phyloP scores from a whole-genome alignment of 2,797 vertebrate species.

The Smutsia temminckii region DNA sequence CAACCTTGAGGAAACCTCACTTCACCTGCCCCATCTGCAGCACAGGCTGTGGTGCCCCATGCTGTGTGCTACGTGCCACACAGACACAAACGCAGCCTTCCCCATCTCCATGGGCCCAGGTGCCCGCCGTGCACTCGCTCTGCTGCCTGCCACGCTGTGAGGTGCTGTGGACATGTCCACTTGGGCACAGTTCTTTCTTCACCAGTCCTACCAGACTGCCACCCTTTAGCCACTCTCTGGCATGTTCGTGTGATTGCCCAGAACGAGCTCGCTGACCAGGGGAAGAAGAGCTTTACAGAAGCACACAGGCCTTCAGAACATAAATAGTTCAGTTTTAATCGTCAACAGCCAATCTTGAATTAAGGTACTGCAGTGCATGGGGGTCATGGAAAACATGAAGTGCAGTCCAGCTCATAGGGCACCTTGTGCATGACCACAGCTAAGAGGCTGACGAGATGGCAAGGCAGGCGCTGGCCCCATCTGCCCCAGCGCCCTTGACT shows the following conservation, averaged over 20 bases:
- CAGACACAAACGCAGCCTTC: too few relatives aligned
- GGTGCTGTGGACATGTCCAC: accelerated
- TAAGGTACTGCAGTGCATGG: accelerated
- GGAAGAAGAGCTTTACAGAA: not conserved
- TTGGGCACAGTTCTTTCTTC: too few relatives aligned
- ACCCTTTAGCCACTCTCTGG: accelerated
- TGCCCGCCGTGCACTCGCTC: not conserved
- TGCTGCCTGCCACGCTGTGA: accelerated
- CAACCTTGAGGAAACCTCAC: not conserved
- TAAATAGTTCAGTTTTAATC: not conserved
- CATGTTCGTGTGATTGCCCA: accelerated
- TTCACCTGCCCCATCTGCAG: accelerated
- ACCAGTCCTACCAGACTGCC: too few relatives aligned
- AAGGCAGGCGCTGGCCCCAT: not conserved
- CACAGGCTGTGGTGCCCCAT: too few relatives aligned
- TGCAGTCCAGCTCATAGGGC: accelerated
- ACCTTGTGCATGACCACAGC: not conserved
- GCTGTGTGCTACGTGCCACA: not conserved
- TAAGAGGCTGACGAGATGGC: too few relatives aligned
- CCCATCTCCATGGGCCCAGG: too few relatives aligned
- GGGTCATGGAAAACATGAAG: not conserved
- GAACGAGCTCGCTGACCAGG: not conserved
- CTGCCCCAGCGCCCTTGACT: not conserved
- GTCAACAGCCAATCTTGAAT: not conserved
- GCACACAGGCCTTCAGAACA: not conserved